Evolutionary conservation across 2,888 invertebrate genomes (phyloP).

Genomic region (Oxystoma pomonae): DNA sequence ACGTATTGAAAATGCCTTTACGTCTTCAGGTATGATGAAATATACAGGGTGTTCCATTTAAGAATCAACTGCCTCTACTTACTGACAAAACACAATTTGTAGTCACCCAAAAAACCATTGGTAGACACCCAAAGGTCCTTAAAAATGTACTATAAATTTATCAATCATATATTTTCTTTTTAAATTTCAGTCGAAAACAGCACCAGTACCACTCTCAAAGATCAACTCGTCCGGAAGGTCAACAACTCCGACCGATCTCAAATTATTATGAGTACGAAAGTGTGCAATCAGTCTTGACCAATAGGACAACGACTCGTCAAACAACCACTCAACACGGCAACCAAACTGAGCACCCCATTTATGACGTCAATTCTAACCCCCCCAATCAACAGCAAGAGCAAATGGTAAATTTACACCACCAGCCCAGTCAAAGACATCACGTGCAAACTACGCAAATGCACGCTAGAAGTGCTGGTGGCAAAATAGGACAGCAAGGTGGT

Average conservation of each 20-base stretch:
- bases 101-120: too few species aligned
- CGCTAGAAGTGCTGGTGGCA: conserved; percentile 15
- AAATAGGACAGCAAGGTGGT: conserved; percentile 23
- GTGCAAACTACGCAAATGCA: conserved; percentile 23
- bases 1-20: too few species aligned
- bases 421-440: conserved; percentile 15
- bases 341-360: conserved; percentile 11
- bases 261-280: conserved; percentile 85
- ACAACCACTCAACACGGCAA: not conserved
- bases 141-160: too few species aligned
- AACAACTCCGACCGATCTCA: conserved; percentile 65
- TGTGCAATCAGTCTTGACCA: conserved; percentile 59
- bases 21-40: too few species aligned
- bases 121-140: too few species aligned
- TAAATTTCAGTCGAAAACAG: conserved; percentile 55
- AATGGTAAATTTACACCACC: conserved; percentile 23
- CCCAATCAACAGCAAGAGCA: conserved; percentile 38
- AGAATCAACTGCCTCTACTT: too few species aligned
- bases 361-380: conserved; percentile 41
- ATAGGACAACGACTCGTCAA: conserved; percentile 25
- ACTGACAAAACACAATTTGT: too few species aligned
- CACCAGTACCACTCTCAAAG: conserved; percentile 62
- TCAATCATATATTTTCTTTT: not conserved
- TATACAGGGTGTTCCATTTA: too few species aligned
- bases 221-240: conserved; percentile 49